These are phyloP conservation scores for Ethmia dodecea DNA, from an alignment of 2,888 invertebrate genomes.

Conservation along the genomic window DNA sequence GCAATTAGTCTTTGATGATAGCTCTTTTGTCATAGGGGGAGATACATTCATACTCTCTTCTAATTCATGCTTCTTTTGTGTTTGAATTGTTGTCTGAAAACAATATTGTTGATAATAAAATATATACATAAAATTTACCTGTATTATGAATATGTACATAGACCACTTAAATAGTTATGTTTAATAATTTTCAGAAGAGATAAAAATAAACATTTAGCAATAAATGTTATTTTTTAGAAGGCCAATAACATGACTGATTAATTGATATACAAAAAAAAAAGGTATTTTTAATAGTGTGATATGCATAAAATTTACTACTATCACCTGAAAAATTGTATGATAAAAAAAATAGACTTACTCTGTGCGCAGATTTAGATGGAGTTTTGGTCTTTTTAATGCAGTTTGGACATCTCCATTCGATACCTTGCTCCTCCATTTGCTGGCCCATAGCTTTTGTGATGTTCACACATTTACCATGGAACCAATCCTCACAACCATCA, in stretches of 20 bases:
- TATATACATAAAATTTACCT: too few relatives aligned
- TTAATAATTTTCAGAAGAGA: too few relatives aligned
- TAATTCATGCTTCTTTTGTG: too few relatives aligned
- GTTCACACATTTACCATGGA: slow-evolving; percentile 97
- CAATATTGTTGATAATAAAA: too few relatives aligned
- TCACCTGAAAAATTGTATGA: neutral
- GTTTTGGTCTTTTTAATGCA: slow-evolving; percentile 81
- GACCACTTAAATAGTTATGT: too few relatives aligned
- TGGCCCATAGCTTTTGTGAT: slow-evolving; percentile 94
- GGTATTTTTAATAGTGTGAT: slow-evolving; percentile 7
- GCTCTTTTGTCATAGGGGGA: slow-evolving; percentile 33
- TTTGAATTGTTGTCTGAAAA: too few relatives aligned
- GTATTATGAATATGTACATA: too few relatives aligned
- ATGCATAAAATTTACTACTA: slow-evolving; percentile 15
- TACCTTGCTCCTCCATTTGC: slow-evolving; percentile 92
- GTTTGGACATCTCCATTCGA: slow-evolving; percentile 93
- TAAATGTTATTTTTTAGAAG: too few relatives aligned
- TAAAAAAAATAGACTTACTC: slow-evolving; percentile 7
- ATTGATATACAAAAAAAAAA: too few relatives aligned
- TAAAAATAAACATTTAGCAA: too few relatives aligned
- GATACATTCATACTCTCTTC: too few relatives aligned
- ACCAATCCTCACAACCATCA: slow-evolving; percentile 97
- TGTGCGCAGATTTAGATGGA: slow-evolving; percentile 29
- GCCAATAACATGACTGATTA: too few relatives aligned
- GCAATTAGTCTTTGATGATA: slow-evolving; percentile 70